Conservation (phyloP, 2,797 vertebrate genomes). For the Antennarius maculatus region DNA sequence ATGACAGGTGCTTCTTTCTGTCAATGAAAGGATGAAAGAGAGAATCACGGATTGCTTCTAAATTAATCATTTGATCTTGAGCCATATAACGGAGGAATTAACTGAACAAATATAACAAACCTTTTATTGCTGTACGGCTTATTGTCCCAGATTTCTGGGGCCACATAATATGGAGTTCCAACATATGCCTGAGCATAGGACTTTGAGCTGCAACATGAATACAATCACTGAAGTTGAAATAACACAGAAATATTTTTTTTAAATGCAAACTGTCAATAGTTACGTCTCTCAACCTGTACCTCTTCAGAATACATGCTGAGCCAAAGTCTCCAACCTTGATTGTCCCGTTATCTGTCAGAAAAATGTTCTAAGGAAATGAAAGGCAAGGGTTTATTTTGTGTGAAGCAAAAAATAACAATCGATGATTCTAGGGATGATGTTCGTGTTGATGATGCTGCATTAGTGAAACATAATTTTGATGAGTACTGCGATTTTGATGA, state of each 20-base stretch:
- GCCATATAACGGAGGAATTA: background rate
- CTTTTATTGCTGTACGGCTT: constrained; percentile 96
- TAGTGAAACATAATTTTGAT: constrained; percentile 4
- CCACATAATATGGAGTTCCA: constrained; percentile 94
- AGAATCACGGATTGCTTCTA: background rate
- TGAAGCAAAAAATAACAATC: constrained; percentile 30
- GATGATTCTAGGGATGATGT: background rate
- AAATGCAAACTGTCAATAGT: constrained; percentile 2
- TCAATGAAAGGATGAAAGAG: background rate
- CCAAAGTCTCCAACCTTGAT: constrained; percentile 95
- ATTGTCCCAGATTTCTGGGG: constrained; percentile 97
- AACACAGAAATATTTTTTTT: background rate
- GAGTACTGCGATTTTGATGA: background rate
- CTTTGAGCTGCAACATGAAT: constrained; percentile 77
- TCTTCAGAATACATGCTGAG: constrained; percentile 89
- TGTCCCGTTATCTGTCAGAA: constrained; percentile 87
- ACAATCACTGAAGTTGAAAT: background rate
- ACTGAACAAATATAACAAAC: constrained; percentile 66
- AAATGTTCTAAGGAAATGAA: constrained; percentile 87
- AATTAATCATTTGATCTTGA: background rate
- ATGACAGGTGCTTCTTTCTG: background rate
- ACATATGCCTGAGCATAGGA: constrained; percentile 88
- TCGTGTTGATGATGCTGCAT: constrained; percentile 25
- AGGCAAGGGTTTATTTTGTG: constrained; percentile 33
- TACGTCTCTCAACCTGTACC: constrained; percentile 68